Percentiles rank a stretch among this genome's conserved stretches.
phyloP scores from a whole-genome alignment of 2,113 vertebrate species.

The Chrysemys picta region DNA sequence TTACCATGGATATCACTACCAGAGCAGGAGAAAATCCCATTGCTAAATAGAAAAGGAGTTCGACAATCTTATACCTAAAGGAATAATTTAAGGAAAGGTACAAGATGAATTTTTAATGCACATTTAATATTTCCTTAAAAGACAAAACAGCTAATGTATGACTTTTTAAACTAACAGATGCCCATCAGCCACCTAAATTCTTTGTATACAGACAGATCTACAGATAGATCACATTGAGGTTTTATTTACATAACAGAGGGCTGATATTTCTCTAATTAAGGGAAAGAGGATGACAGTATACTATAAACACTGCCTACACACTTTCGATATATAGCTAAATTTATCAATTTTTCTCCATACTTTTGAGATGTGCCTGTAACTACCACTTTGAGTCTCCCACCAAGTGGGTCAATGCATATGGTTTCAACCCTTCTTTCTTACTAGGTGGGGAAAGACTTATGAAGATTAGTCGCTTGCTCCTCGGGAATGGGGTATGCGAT shows the following conservation, averaged over 20 bases:
- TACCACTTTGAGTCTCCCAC: not conserved
- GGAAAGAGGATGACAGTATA: not conserved
- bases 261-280: not conserved
- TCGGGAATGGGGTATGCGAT: not conserved
- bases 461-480: not conserved
- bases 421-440: not conserved
- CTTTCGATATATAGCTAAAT: not conserved
- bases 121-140: not conserved
- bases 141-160: not conserved
- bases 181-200: not conserved
- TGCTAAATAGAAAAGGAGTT: slow-evolving; percentile 95
- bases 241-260: not conserved
- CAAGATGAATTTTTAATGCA: not conserved
- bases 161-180: not conserved
- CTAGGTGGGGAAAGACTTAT: not conserved
- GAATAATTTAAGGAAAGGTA: slow-evolving; percentile 9
- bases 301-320: not conserved
- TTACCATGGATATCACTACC: slow-evolving; percentile 98
- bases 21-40: slow-evolving; percentile 98
- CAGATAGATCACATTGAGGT: not conserved
- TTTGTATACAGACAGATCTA: not conserved
- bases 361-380: not conserved
- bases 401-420: not conserved
- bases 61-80: slow-evolving; percentile 94
- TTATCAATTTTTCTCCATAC: not conserved